Evolutionary conservation across 1,140 invertebrate species (phyloP), one percentile per base, ranked within the genome.

Genomic region (Heliconius melpomene): DNA sequence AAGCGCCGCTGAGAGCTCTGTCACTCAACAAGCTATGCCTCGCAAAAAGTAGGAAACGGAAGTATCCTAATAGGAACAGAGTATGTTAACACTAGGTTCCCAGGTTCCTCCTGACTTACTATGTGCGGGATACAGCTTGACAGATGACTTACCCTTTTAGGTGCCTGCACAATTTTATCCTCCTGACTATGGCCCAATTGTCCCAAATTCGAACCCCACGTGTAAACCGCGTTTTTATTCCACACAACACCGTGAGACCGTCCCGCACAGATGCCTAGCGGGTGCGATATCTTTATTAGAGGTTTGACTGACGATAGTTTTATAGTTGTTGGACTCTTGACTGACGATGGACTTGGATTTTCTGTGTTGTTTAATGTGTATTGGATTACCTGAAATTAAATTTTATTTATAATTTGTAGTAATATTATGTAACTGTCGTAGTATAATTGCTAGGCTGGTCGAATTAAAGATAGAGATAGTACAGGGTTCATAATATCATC

Each of bases 151-250:
- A 95, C 95, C 84, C 91, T 87, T 91, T 94, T 94, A 6, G 95
- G 95, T 11, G 83, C 74, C 1, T 87, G 75, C 11, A 95, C 85
- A 18, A 89, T 54, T 82, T 90, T 94, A 7, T 94, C 92, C 36
- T 90, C 89, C 40, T 91, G 89, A 8, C 90, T 81, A 75, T 95
- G 95, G 82, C 97, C 97, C 54, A 98, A 88, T 89, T 98, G 97
- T 54, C 97, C 97, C 75, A 96, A 95, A 93, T 98, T 97, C 1
- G 96, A 92, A 18, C 97, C 97, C 96, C 96, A 97, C 0, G 94
- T 94, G 84, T 94, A 97, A 0, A 95, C 82, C 0, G 93, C 93
- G 50, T 94, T 90, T 3, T 87, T 82, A 57, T 95, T 96, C 95
- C 96, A 97, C 1, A 97, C 95, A 0, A 97, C 96, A 11, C 96